A percentile compares a stretch with the other conserved stretches of the same genome.
Evolutionary conservation across 2,888 invertebrate species (phyloP).

Genomic region (Holacanthella duospinosa): DNA sequence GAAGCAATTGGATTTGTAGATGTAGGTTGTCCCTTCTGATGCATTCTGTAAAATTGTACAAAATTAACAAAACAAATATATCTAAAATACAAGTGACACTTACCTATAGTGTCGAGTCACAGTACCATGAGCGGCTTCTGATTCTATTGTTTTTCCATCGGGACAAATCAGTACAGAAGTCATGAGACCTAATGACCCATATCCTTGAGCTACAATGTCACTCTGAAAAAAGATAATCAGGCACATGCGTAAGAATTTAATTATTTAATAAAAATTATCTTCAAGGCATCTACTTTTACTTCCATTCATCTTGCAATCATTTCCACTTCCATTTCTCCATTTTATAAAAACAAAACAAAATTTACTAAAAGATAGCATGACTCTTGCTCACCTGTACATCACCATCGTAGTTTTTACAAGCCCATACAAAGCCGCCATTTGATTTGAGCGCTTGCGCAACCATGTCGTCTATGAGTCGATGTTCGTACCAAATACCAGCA

Average conservation of each 20-base stretch:
- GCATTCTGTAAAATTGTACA: constrained; percentile 50
- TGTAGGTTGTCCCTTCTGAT: constrained; percentile 73
- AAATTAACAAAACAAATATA: not conserved
- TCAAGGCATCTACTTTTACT: not conserved
- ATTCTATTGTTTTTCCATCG: constrained; percentile 75
- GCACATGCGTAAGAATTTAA: too few species aligned
- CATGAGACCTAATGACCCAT: constrained; percentile 66
- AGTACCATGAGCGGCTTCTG: constrained; percentile 86
- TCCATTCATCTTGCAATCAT: too few species aligned
- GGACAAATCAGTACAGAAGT: constrained; percentile 74
- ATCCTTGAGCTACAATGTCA: constrained; percentile 68
- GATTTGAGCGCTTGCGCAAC: constrained; percentile 77
- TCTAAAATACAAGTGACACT: not conserved
- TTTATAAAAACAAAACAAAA: too few species aligned
- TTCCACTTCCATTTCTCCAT: too few species aligned
- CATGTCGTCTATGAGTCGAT: constrained; percentile 84
- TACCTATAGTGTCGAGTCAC: constrained; percentile 68
- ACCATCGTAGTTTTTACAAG: constrained; percentile 83
- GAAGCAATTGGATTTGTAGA: constrained; percentile 86
- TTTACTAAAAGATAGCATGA: too few species aligned
- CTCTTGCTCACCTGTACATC: constrained; percentile 78
- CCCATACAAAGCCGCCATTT: constrained; percentile 75
- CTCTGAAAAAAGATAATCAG: not conserved
- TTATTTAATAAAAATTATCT: too few species aligned
- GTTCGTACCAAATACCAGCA: constrained; percentile 73